Base-by-base conservation (phyloP, 2,888 invertebrate genomes). In the Ectemnius continuus region DNA sequence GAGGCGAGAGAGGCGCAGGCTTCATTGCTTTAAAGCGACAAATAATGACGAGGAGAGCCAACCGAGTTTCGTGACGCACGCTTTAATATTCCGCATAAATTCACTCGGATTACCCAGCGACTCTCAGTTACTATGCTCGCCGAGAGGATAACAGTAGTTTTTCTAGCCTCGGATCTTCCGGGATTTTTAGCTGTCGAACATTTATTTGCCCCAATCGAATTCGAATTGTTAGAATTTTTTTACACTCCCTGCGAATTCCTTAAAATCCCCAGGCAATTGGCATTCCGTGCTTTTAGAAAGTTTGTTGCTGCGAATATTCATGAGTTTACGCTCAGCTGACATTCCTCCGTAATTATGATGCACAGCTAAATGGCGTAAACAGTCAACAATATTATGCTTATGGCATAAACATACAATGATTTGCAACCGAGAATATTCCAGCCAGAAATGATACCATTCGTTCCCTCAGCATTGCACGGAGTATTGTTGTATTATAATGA, bases 21-120 rank as follows among this genome's bases (percentile, higher is more conserved):
- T 61, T 74, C 65, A 62, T 56, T 67, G 70, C 61, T 52, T 64
- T 67, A 58, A 67, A 66, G 47, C 63, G 28, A n/a, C 23, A 36
- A 61, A 60, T 61, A 66, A 69, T 58, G 63, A 63, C 46, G 28
- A 61, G 36, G 23, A 63, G 63, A 63, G 63, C 62, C 59, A 52
- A 16, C 46, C 67, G 58, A 66, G 61, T 64, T 52, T 23, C 45
- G 47, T 70, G 64, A 69, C 61, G 62, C 61, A 28, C 65, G 47
- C 52, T 61, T 70, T 59, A 63, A 76, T 70, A 74, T 76, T 70
- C 67, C 56, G 63, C 46, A 67, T 74, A 70, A 76, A 74, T 76
- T 70, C 64, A 67, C 45, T 2, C 36, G 18, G 58, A 61, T 76
- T 63, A 57, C 46, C 56, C 64, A 59, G 36, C 20, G 70, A 28